A percentile compares a stretch with the other conserved stretches of the same genome.
These are phyloP conservation scores for Gnathonemus longibarbis DNA, from an alignment of 2,113 vertebrate genomes.

Conservation along the genomic window DNA sequence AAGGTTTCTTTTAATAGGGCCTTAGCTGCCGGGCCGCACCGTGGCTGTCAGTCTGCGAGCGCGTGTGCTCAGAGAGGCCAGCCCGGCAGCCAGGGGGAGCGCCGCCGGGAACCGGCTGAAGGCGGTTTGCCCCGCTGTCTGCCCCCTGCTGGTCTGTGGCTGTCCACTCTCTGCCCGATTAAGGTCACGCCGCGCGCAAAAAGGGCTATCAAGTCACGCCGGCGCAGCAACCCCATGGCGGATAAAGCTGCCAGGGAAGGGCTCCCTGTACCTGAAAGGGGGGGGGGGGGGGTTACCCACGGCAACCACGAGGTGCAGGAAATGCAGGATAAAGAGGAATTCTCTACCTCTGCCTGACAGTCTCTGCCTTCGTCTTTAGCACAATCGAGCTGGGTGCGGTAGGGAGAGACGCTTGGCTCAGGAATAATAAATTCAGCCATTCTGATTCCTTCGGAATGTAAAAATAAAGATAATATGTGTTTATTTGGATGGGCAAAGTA, in stretches of 20 bases:
- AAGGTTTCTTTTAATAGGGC: background rate
- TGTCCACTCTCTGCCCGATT: background rate
- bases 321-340: background rate
- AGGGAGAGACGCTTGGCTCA: background rate
- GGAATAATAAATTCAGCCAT: background rate
- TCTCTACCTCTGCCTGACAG: background rate
- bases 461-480: background rate
- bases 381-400: background rate
- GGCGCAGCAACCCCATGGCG: background rate
- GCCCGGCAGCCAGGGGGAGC: background rate
- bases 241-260: background rate
- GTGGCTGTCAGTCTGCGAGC: background rate
- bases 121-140: background rate
- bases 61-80: background rate
- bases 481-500: background rate
- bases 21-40: background rate
- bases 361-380: background rate
- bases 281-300: background rate
- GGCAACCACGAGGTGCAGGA: background rate
- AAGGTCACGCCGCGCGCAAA: background rate
- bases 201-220: background rate
- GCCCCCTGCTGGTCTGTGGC: background rate
- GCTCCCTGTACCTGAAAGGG: background rate
- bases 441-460: background rate
- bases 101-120: background rate